Percentiles rank a stretch among this genome's conserved stretches.
These are phyloP conservation scores for Drosophila rellima DNA, from an alignment of 2,888 invertebrate genomes.

Conservation along the genomic window DNA sequence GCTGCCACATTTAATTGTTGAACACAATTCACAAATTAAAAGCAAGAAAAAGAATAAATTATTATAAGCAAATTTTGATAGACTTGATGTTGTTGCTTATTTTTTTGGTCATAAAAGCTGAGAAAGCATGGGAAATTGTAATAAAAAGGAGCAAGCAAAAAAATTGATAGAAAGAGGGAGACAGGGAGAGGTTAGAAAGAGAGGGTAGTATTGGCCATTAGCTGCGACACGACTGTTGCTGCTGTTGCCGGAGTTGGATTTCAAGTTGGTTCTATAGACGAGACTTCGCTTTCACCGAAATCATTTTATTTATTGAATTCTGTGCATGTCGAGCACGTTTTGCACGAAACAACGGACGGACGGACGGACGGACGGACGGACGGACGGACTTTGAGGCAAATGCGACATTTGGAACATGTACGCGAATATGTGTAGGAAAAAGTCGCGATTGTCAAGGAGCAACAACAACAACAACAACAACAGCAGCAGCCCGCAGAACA, in stretches of 20 bases:
- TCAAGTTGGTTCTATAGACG: slow-evolving; percentile 45
- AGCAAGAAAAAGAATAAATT: too few relatives aligned
- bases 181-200: background rate
- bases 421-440: slow-evolving; percentile 56
- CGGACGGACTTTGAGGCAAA: slow-evolving; percentile 36
- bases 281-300: slow-evolving; percentile 75
- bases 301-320: slow-evolving; percentile 79
- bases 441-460: slow-evolving; percentile 51
- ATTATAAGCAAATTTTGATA: slow-evolving; percentile 11
- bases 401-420: slow-evolving; percentile 64
- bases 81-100: slow-evolving; percentile 7
- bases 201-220: slow-evolving; percentile 56
- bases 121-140: slow-evolving; percentile 44
- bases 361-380: slow-evolving; percentile 14
- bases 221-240: slow-evolving; percentile 63
- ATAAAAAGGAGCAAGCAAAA: slow-evolving; percentile 22
- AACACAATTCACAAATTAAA: slow-evolving; percentile 31
- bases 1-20: slow-evolving; percentile 10
- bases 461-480: slow-evolving; percentile 20
- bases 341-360: slow-evolving; percentile 63
- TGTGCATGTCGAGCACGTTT: slow-evolving; percentile 78
- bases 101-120: slow-evolving; percentile 32
- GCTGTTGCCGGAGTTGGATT: background rate
- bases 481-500: slow-evolving; percentile 1
- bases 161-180: slow-evolving; percentile 7